These are phyloP conservation scores for Anastrepha obliqua DNA, from an alignment of 1,140 invertebrate species.

Conservation along the genomic window DNA sequence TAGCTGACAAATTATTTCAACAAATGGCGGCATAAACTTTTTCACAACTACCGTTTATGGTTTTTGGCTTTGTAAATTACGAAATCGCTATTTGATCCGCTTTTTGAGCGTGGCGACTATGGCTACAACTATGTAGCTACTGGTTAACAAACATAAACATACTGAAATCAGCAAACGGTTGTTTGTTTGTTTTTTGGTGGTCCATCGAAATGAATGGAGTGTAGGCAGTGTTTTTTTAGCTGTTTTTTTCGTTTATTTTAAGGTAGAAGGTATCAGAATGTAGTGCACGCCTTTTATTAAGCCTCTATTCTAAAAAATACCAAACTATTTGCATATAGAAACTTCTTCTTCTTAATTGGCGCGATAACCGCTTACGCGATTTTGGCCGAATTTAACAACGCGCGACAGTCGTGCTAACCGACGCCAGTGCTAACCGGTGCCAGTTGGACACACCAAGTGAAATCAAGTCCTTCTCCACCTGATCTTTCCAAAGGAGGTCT, in stretches of 20 bases:
- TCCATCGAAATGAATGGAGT: not conserved
- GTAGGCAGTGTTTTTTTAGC: not conserved
- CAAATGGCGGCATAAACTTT: slow-evolving; percentile 48
- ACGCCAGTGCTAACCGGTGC: too few relatives aligned
- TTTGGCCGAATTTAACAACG: too few relatives aligned
- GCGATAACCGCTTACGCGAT: too few relatives aligned
- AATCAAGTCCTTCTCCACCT: too few relatives aligned
- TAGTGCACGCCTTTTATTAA: not conserved
- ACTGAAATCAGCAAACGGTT: too few relatives aligned
- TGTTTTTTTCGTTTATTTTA: not conserved
- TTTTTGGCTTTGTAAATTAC: not conserved
- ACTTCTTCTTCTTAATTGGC: too few relatives aligned
- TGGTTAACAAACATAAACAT: not conserved
- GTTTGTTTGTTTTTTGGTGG: too few relatives aligned
- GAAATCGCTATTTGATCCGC: slow-evolving; percentile 43
- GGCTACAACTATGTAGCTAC: not conserved
- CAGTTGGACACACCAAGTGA: too few relatives aligned
- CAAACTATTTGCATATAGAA: too few relatives aligned
- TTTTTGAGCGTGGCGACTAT: not conserved
- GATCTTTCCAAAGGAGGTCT: too few relatives aligned
- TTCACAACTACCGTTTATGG: slow-evolving; percentile 50
- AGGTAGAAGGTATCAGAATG: not conserved
- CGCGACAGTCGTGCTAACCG: too few relatives aligned
- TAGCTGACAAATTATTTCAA: slow-evolving; percentile 44
- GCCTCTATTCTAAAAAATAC: not conserved